phyloP scores from a whole-genome alignment of 2,113 vertebrate genomes.

The Pogona vitticeps region DNA sequence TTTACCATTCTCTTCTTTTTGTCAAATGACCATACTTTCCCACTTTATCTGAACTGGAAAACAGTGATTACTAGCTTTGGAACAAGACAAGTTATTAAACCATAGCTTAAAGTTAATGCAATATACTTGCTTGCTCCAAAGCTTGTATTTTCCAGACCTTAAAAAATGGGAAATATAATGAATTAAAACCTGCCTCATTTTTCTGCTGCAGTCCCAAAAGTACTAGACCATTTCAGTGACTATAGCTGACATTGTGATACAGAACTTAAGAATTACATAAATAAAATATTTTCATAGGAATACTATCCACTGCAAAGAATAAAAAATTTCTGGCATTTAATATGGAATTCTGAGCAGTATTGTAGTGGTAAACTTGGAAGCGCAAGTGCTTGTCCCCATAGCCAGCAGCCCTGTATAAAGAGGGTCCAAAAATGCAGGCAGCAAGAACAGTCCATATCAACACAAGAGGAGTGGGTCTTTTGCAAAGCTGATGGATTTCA shows the following conservation, averaged over 20 bases:
- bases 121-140: not conserved
- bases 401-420: too few species aligned
- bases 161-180: not conserved
- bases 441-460: too few species aligned
- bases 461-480: too few species aligned
- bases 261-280: not conserved
- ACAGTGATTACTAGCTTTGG: not conserved
- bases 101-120: not conserved
- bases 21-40: not conserved
- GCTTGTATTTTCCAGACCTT: not conserved
- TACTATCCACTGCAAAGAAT: not conserved
- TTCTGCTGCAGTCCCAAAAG: not conserved
- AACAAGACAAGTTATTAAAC: not conserved
- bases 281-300: not conserved
- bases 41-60: not conserved
- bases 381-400: too few species aligned
- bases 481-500: too few species aligned
- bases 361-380: too few species aligned
- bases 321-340: not conserved
- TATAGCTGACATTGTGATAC: not conserved
- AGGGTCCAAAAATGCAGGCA: too few species aligned
- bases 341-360: not conserved
- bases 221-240: not conserved
- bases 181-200: not conserved
- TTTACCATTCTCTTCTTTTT: not conserved